Conservation (phyloP, 2,113 vertebrate genomes). For the Aythya baeri region DNA sequence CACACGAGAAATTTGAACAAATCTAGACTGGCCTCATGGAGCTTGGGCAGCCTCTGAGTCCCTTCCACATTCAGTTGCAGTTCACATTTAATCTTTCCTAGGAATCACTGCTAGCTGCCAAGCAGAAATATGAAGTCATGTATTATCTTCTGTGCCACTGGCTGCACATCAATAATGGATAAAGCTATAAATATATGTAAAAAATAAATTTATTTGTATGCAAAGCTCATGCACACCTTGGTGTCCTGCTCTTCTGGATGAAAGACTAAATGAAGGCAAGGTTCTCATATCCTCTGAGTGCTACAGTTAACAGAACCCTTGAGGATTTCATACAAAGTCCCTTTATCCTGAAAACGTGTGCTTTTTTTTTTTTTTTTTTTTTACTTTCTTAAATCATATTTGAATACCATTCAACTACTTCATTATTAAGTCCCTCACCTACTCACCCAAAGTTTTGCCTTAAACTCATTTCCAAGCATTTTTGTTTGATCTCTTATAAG, state of each 20-base stretch:
- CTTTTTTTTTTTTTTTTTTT: background rate
- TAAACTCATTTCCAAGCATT: background rate
- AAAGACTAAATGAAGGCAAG: background rate
- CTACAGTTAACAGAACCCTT: background rate
- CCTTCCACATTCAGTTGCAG: background rate
- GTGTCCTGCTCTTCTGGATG: background rate
- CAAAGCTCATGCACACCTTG: background rate
- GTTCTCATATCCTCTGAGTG: background rate
- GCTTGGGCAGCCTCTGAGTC: background rate
- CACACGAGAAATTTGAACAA: background rate
- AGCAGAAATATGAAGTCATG: background rate
- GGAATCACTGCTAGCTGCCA: background rate
- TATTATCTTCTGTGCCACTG: background rate
- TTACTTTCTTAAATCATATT: background rate
- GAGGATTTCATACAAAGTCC: background rate
- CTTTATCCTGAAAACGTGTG: background rate
- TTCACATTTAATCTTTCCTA: background rate
- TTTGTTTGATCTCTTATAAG: background rate
- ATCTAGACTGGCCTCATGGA: background rate
- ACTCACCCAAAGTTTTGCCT: slow-evolving; percentile 21
- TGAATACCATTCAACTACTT: background rate
- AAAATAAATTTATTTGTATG: background rate
- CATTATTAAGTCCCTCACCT: background rate
- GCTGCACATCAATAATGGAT: background rate
- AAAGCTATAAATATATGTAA: background rate